Evolutionary conservation across 2,888 invertebrate genomes (phyloP), one percentile per base, ranked within the genome.

Genomic region (Linnaemya tessellans): DNA sequence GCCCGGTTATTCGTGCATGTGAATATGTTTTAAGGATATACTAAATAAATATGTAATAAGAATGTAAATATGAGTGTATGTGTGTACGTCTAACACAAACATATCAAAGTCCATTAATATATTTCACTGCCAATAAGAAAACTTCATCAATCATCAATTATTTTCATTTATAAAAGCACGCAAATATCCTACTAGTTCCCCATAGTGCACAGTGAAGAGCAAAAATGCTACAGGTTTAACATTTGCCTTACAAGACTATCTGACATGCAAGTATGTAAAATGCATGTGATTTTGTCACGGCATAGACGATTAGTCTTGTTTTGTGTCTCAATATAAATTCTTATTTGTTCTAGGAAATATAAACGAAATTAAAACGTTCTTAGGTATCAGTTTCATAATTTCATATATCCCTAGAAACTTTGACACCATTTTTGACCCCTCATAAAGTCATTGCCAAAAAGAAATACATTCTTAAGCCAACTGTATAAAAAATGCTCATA

Each of bases 111-210:
- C 86, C 87, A 88, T 88, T 87, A 87, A 87, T 88, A 88, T 81
- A 86, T 84, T 86, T 86, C 86, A 83, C 75, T 86, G 84, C 82
- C 87, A 87, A 86, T 87, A 84, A 54, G 75, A 56, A 80, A 67
- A 85, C 70, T 84, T 74, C 79, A 68, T 82, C 77, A 86, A 88
- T 88, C 87, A 88, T 87, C 86, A 85, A 87, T 87, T 86, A 82
- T 80, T 81, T 79, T 75, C 79, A 79, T 82, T 65, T 65, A 60
- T 41, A 41, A 20, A 43, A 15, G 49, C 68, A 78, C 22, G 43
- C 60, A 15, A 46, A 13, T 51, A 62, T 20, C 18, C 56, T 49
- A 18, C n/a, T 11, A 11, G 30, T 30, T 30, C 30, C 30, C 38
- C 18, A 38, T 38, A 38, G 38, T 1, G 11, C 1, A 60, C 60